Conservation (phyloP, 2,797 vertebrate species). For the Pangasius sanitwongsei region DNA sequence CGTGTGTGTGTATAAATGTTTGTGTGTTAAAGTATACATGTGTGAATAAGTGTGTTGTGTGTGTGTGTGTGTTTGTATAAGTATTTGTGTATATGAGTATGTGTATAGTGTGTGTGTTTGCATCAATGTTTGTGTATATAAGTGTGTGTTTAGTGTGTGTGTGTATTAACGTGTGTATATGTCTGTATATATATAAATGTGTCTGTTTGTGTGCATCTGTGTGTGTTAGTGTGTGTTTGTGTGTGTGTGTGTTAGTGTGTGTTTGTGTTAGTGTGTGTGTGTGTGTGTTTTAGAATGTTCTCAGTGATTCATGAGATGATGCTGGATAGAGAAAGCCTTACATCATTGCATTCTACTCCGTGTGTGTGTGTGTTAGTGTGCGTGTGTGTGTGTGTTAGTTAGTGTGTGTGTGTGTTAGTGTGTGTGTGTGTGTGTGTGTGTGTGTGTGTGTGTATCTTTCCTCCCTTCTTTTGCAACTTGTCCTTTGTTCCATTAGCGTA, state of each 20-base stretch:
- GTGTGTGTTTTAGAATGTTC: constrained; percentile 38
- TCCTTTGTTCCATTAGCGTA: constrained; percentile 60
- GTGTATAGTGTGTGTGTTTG: neutral
- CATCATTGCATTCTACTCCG: constrained; percentile 47
- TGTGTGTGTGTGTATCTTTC: constrained; percentile 36
- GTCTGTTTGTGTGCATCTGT: neutral
- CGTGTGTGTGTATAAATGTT: neutral
- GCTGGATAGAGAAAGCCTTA: constrained; percentile 58
- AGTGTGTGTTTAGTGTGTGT: constrained; percentile 4
- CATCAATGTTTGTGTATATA: too few relatives aligned
- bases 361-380: constrained; percentile 34
- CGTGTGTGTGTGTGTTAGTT: constrained; percentile 28
- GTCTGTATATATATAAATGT: neutral
- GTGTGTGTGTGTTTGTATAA: neutral
- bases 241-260: constrained; percentile 12
- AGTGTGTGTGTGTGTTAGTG: neutral
- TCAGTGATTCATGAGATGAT: constrained; percentile 58
- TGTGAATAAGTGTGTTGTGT: neutral
- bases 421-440: constrained; percentile 29
- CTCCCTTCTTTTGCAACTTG: constrained; percentile 43
- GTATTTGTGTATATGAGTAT: neutral
- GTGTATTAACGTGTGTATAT: neutral
- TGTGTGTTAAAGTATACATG: neutral
- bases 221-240: constrained; percentile 23
- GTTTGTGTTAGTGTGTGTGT: constrained; percentile 15